Evolutionary conservation across 2,113 vertebrate species (phyloP), one percentile per base, ranked within the genome.

Genomic region (Sisor rabdophorus): DNA sequence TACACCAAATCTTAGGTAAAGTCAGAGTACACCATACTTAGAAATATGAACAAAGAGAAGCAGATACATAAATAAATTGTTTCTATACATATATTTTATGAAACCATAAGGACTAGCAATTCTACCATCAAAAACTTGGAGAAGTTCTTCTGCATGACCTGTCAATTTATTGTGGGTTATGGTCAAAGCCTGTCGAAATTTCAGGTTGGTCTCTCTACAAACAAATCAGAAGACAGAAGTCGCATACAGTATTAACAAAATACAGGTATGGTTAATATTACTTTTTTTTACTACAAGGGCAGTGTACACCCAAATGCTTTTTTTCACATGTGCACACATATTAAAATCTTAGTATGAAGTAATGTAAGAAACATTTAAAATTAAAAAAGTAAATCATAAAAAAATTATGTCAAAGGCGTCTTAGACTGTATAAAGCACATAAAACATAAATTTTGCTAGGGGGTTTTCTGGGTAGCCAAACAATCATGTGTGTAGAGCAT

Each of bases 131-230:
- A 99, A 98, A n/a, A 61, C 86, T 73, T 1, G 90, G 61, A 99
- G 87, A 50, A 60, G 85, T 30, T 89, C 89, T 11, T 90, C 81
- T 0, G 83, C 87, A 44, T 88, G 91, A 4, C 88, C 87, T 68
- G 83, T 87, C 79, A 98, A 86, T 59, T 90, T 83, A 1, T 84
- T 40, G 64, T 98, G 95, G 1, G 95, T 98, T n/a, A 89, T 71
- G 10, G 55, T 32, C 8, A 90, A 89, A 1, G 96, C 95, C 84
- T 96, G 95, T 12, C 92, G 89, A 86, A 93, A 98, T 88, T 99
- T 99, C 65, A 99, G 80, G 82, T 96, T 98, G 13, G 94, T 96
- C 87, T 98, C 97, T 76, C 96, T 99, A 87, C 16, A 75, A 64
- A 1, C 54, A 52, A 69, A 30, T 47, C 7, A 67, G 8, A 4